phyloP scores from a whole-genome alignment of 1,140 invertebrate genomes.

The Oncopodura yosiiana region DNA sequence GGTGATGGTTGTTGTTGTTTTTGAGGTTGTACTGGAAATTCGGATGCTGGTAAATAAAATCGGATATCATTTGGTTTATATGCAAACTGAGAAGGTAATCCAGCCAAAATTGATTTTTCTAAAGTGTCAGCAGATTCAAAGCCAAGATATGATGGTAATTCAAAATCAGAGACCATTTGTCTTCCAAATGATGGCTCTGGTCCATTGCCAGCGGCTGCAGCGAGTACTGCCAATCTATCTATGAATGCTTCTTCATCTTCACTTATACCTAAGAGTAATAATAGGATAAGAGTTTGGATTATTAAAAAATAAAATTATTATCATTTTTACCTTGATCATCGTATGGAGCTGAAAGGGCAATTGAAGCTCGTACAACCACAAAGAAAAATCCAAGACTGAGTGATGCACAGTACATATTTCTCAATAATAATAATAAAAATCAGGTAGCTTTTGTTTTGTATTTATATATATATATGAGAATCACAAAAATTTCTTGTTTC shows the following conservation, averaged over 20 bases:
- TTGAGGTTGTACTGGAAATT: conserved; percentile 9
- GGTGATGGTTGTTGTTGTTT: not conserved
- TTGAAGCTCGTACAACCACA: conserved; percentile 17
- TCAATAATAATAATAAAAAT: too few relatives aligned
- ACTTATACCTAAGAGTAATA: conserved; percentile 1
- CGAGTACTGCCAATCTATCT: conserved; percentile 16
- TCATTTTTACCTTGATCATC: conserved; percentile 13
- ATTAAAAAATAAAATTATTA: not conserved
- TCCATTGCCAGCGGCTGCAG: not conserved
- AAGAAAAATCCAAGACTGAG: conserved; percentile 22
- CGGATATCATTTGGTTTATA: conserved; percentile 27
- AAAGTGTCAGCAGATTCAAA: not conserved
- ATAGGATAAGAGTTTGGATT: not conserved
- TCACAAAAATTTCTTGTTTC: too few relatives aligned
- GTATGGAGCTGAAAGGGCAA: conserved; percentile 19
- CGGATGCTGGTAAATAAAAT: conserved; percentile 12
- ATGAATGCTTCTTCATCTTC: conserved; percentile 30
- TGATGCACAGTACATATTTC: conserved; percentile 17
- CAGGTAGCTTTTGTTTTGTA: too few relatives aligned
- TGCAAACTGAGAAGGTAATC: conserved; percentile 25
- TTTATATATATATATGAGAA: too few relatives aligned
- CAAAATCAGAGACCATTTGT: conserved; percentile 8
- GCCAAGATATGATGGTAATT: conserved; percentile 7
- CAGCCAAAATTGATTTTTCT: conserved; percentile 1
- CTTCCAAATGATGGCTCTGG: not conserved